Percentiles rank a stretch among this genome's conserved stretches.
Conservation (phyloP, 2,113 vertebrate genomes). For the Nannospalax galili region DNA sequence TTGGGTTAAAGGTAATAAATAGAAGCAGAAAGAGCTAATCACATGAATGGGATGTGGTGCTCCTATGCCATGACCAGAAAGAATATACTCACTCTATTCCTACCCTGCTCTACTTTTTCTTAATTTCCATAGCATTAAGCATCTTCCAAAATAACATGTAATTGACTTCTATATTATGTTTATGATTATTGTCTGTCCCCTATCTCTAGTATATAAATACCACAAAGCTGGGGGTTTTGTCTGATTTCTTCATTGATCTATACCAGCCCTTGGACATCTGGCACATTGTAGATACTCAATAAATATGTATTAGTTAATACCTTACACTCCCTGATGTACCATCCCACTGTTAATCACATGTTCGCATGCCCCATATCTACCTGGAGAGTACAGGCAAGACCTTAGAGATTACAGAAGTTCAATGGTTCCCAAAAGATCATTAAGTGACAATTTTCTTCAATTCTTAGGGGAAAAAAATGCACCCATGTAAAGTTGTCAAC, state of each 20-base stretch:
- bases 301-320: not conserved
- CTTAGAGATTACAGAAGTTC: not conserved
- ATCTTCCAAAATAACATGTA: not conserved
- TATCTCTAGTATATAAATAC: not conserved
- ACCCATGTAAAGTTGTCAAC: not conserved
- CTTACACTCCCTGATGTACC: not conserved
- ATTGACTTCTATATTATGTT: not conserved
- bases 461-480: not conserved
- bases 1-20: not conserved
- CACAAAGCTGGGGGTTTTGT: not conserved
- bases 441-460: not conserved
- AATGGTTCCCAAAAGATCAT: not conserved
- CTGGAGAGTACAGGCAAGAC: not conserved
- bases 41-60: not conserved
- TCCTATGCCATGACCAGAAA: not conserved
- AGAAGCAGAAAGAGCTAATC: conserved; percentile 31
- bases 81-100: not conserved
- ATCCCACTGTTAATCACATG: not conserved
- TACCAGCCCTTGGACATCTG: not conserved
- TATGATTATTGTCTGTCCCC: not conserved
- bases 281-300: not conserved
- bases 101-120: not conserved
- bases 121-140: not conserved
- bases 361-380: not conserved
- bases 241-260: not conserved